Evolutionary conservation across 2,113 vertebrate species (phyloP).

Genomic region (Fregata magnificens): DNA sequence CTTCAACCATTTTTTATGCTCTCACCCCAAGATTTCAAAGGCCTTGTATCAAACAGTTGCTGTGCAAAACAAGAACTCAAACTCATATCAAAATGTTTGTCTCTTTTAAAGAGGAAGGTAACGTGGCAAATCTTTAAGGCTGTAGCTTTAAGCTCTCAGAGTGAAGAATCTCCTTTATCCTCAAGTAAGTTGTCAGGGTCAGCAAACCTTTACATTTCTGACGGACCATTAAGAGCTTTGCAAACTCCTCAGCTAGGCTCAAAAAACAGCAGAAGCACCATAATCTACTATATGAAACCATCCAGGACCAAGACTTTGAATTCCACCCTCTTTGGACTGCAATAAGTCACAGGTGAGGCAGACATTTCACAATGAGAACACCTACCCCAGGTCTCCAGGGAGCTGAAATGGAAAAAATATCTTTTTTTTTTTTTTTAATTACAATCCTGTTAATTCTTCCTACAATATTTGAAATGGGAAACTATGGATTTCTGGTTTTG

Average conservation of each 20-base stretch:
- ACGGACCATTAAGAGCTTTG: background rate
- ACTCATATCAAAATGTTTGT: background rate
- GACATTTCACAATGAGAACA: background rate
- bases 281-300: background rate
- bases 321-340: background rate
- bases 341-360: background rate
- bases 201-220: background rate
- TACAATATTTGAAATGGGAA: background rate
- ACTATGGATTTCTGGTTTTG: background rate
- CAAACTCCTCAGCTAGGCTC: background rate
- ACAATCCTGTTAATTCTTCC: background rate
- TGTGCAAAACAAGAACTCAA: background rate
- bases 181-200: background rate
- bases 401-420: background rate
- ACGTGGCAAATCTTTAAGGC: background rate
- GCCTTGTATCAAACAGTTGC: background rate
- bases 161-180: background rate
- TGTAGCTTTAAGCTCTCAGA: background rate
- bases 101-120: background rate
- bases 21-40: background rate
- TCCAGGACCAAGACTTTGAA: background rate
- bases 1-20: background rate
- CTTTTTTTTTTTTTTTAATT: background rate
- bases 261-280: background rate
- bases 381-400: background rate